Evolutionary conservation across 1,140 invertebrate genomes (phyloP).

Genomic region (Atopsyche davidsoni): DNA sequence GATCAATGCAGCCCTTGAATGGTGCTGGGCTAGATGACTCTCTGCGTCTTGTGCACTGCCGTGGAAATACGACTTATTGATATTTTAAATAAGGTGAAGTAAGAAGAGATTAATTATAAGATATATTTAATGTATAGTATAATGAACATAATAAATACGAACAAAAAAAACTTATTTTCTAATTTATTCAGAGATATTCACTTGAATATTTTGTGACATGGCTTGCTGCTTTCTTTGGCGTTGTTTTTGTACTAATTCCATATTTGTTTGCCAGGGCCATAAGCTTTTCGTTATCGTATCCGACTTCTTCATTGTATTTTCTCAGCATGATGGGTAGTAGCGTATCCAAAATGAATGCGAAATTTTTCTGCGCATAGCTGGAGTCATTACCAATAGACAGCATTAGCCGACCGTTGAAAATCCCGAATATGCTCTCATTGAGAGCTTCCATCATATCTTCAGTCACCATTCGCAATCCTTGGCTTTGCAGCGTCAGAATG

Average conservation of each 20-base stretch:
- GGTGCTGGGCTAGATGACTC: too few species aligned
- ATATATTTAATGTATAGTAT: not conserved
- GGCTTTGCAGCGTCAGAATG: slow-evolving; percentile 43
- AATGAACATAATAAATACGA: not conserved
- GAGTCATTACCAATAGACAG: slow-evolving; percentile 41
- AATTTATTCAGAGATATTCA: slow-evolving; percentile 48
- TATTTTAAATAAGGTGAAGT: too few species aligned
- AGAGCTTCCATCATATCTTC: slow-evolving; percentile 47
- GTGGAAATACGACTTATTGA: too few species aligned
- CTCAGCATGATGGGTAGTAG: slow-evolving; percentile 45
- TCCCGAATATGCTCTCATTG: slow-evolving; percentile 43
- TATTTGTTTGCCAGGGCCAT: slow-evolving; percentile 42
- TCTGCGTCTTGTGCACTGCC: too few species aligned
- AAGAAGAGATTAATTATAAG: not conserved
- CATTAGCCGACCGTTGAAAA: slow-evolving; percentile 44
- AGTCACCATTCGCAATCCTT: slow-evolving; percentile 45
- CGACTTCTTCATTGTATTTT: slow-evolving; percentile 43
- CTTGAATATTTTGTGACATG: slow-evolving; percentile 50
- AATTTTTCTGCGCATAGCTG: slow-evolving; percentile 46
- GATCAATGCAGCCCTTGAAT: too few species aligned
- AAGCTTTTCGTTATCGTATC: slow-evolving; percentile 47
- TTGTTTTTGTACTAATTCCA: slow-evolving; percentile 36
- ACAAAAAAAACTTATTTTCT: too few species aligned
- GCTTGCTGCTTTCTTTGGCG: slow-evolving; percentile 39
- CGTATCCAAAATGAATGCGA: slow-evolving; percentile 46